Percentiles rank a stretch among this genome's conserved stretches.
Conservation (phyloP, 2,113 vertebrate genomes). For the Centropus unirufus region DNA sequence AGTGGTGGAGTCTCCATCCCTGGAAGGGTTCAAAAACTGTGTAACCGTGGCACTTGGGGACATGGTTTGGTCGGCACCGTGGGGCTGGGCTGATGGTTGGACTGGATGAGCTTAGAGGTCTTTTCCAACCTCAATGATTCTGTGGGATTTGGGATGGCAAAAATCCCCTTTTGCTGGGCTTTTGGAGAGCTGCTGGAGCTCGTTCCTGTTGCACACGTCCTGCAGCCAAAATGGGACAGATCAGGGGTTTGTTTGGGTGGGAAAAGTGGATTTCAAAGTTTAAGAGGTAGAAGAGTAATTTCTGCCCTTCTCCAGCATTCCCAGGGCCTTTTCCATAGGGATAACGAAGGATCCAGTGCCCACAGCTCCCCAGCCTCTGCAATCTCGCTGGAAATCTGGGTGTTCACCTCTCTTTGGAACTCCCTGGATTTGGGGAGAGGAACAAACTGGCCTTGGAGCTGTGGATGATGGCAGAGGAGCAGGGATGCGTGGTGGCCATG, state of each 20-base stretch:
- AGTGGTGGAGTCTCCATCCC: too few species aligned
- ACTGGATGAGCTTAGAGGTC: too few species aligned
- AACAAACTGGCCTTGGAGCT: too few species aligned
- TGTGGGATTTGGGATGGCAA: too few species aligned
- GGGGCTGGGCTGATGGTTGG: too few species aligned
- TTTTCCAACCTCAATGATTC: too few species aligned
- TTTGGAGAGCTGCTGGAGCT: rapidly evolving
- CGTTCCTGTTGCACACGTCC: rapidly evolving
- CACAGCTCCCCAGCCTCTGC: rapidly evolving
- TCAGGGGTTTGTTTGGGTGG: rapidly evolving
- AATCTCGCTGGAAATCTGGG: neutral
- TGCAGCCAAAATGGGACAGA: neutral
- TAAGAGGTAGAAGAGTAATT: neutral
- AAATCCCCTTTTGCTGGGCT: neutral
- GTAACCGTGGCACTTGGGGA: too few species aligned
- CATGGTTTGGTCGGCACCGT: too few species aligned
- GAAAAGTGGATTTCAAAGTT: neutral
- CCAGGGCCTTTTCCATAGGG: neutral
- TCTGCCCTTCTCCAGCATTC: rapidly evolving
- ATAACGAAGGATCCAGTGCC: rapidly evolving
- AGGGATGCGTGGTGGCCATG: rapidly evolving
- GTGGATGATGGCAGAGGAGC: too few species aligned
- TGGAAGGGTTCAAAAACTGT: too few species aligned
- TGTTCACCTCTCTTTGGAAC: neutral
- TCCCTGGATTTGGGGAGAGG: neutral